Conservation (phyloP, 2,888 invertebrate species). For the Eumacrocentrus americanus region DNA sequence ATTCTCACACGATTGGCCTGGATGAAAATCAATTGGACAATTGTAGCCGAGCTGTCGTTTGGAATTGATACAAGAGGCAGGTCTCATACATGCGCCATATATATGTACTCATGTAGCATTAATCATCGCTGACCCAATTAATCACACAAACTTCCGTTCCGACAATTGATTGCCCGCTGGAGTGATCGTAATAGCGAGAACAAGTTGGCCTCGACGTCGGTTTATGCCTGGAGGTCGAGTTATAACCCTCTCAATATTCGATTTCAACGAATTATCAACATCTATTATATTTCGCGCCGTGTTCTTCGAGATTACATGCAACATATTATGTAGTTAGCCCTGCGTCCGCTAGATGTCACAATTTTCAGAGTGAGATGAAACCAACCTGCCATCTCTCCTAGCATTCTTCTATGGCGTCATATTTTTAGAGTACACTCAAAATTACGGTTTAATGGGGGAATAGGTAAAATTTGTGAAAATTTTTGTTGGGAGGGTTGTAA, state of each 20-base stretch:
- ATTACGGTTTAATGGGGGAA: too few species aligned
- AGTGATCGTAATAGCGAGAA: slow-evolving; percentile 26
- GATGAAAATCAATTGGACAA: slow-evolving; percentile 7
- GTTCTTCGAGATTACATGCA: too few species aligned
- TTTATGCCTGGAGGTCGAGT: slow-evolving; percentile 8
- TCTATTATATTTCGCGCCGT: too few species aligned
- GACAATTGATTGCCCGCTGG: slow-evolving; percentile 35
- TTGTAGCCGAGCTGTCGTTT: not conserved
- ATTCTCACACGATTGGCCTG: not conserved
- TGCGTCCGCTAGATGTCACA: too few species aligned
- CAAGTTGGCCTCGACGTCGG: slow-evolving; percentile 12
- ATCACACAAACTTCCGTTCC: slow-evolving; percentile 38
- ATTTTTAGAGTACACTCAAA: too few species aligned
- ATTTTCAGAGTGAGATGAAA: too few species aligned
- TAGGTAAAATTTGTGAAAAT: too few species aligned
- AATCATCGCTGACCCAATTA: slow-evolving; percentile 39
- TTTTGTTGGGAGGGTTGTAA: too few species aligned
- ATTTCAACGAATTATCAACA: slow-evolving; percentile 6
- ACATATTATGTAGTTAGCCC: too few species aligned
- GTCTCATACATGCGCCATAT: slow-evolving; percentile 1
- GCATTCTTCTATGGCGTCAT: too few species aligned
- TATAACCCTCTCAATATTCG: not conserved
- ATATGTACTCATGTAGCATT: slow-evolving; percentile 15
- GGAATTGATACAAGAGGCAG: slow-evolving; percentile 7
- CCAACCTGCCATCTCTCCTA: too few species aligned